Conservation (phyloP, 2,888 invertebrate species). For the Theristus sp. region DNA sequence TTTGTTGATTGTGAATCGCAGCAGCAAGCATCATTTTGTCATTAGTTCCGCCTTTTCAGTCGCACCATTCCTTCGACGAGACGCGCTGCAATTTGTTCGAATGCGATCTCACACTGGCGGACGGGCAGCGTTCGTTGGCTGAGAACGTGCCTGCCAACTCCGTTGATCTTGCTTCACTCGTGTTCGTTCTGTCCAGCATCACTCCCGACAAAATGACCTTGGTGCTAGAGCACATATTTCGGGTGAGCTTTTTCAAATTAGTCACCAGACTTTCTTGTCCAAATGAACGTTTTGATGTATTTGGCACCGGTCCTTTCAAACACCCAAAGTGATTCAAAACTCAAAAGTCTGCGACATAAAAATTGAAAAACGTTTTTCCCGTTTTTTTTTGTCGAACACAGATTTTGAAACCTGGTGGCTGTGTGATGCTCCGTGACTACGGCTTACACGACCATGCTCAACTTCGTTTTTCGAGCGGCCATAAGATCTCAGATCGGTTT, state of each 20-base stretch:
- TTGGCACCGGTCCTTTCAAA: too few species aligned
- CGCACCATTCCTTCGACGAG: constrained; percentile 29
- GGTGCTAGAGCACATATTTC: background rate
- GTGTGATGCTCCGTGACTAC: constrained; percentile 74
- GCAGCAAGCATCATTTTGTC: too few species aligned
- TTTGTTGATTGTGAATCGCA: constrained; percentile 13
- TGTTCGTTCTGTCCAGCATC: constrained; percentile 86
- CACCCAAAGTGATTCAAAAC: too few species aligned
- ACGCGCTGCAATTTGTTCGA: constrained; percentile 56
- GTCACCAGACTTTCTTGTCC: background rate
- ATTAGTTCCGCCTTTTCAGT: too few species aligned
- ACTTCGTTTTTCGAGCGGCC: constrained; percentile 71
- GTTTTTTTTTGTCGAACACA: too few species aligned
- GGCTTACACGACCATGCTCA: constrained; percentile 90
- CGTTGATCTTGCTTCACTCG: constrained; percentile 64
- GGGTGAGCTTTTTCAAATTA: background rate
- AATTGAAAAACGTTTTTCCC: too few species aligned
- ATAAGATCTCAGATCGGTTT: constrained; percentile 46
- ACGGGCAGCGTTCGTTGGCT: constrained; percentile 14
- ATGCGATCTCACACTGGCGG: constrained; percentile 56
- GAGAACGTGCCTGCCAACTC: background rate
- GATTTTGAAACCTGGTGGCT: constrained; percentile 46
- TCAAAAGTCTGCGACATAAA: too few species aligned
- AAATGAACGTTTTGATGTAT: too few species aligned
- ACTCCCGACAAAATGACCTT: constrained; percentile 57